Conservation (phyloP, 2,113 vertebrate genomes). For the Micronisus gabar region DNA sequence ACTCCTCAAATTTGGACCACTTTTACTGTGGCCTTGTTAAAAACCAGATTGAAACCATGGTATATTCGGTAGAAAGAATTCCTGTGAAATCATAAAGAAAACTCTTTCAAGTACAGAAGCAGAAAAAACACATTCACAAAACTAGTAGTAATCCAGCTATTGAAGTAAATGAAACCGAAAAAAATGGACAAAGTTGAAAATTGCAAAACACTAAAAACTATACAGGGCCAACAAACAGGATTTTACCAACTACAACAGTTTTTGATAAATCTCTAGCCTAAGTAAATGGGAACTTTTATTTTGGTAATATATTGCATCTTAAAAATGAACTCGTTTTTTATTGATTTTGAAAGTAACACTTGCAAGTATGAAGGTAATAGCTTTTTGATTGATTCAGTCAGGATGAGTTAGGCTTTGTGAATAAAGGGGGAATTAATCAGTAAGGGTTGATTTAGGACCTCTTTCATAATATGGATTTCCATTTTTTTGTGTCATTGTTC, state of each 20-base stretch:
- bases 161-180: not conserved
- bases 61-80: not conserved
- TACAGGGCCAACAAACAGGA: not conserved
- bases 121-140: not conserved
- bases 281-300: constrained; percentile 74
- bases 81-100: not conserved
- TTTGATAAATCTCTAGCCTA: constrained; percentile 58
- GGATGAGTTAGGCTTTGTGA: constrained; percentile 73
- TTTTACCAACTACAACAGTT: constrained; percentile 23
- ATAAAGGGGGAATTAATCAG: constrained; percentile 77
- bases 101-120: not conserved
- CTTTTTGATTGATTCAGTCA: constrained; percentile 83
- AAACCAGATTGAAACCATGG: not conserved
- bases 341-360: constrained; percentile 81
- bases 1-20: not conserved
- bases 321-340: constrained; percentile 78
- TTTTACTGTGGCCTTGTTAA: not conserved
- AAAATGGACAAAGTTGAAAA: not conserved
- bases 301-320: constrained; percentile 73
- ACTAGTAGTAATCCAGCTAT: not conserved
- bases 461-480: constrained; percentile 75
- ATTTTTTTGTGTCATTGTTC: constrained; percentile 72
- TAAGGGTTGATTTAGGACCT: constrained; percentile 70
- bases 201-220: not conserved
- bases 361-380: constrained; percentile 81